Evolutionary conservation across 2,797 vertebrate species (phyloP).

Genomic region (Enteromius fasciolatus): DNA sequence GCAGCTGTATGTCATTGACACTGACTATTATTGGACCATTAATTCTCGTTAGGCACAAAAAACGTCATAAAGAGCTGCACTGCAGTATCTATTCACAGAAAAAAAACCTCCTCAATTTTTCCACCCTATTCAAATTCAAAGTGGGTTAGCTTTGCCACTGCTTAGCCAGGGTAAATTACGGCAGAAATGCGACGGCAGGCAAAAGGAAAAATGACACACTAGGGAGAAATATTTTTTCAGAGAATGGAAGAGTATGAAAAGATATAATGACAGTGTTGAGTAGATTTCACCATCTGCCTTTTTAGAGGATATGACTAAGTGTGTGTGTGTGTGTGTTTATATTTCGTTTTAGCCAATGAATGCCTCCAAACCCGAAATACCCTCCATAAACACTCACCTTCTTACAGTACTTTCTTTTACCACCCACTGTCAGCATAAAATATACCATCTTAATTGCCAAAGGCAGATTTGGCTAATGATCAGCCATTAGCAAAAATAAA

Average conservation of each 20-base stretch:
- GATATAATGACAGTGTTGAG: constrained; percentile 59
- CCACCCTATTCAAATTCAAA: constrained; percentile 43
- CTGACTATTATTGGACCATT: constrained; percentile 36
- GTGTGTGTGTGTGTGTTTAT: constrained; percentile 15
- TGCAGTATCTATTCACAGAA: constrained; percentile 13
- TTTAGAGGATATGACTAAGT: constrained; percentile 11
- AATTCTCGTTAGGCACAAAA: constrained; percentile 33
- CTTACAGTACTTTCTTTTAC: constrained; percentile 1
- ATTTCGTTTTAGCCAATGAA: constrained; percentile 1
- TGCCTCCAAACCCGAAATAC: constrained; percentile 17
- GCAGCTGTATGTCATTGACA: constrained; percentile 52
- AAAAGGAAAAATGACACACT: constrained; percentile 23
- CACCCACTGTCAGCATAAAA: constrained; percentile 9
- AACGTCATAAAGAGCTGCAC: background rate
- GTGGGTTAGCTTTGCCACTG: constrained; percentile 30
- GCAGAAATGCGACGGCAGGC: constrained; percentile 25
- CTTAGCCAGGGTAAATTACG: constrained; percentile 37
- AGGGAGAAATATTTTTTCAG: constrained; percentile 24
- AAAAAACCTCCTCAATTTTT: constrained; percentile 15
- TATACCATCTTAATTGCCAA: constrained; percentile 9
- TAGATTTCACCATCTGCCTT: constrained; percentile 61
- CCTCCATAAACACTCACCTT: constrained; percentile 32
- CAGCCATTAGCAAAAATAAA: constrained; percentile 8
- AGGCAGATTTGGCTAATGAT: constrained; percentile 25
- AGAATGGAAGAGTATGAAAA: constrained; percentile 46